These are phyloP conservation scores for Amphiprion percula DNA, from an alignment of 2,113 vertebrate species.

Conservation along the genomic window DNA sequence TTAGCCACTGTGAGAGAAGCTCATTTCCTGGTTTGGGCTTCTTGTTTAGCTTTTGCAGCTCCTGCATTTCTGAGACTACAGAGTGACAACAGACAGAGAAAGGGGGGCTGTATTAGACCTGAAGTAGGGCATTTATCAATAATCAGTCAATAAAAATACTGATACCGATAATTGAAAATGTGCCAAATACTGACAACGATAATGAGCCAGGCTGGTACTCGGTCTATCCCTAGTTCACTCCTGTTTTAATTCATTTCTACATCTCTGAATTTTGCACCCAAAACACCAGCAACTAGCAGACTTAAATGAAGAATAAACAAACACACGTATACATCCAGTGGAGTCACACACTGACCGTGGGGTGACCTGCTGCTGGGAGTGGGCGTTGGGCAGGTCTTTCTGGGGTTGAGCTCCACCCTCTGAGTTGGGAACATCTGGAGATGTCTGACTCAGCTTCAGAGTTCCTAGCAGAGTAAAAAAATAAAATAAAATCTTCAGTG, in stretches of 20 bases:
- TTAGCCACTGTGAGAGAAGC: too few relatives aligned
- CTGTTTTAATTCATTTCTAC: not conserved
- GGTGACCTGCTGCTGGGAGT: conserved; percentile 91
- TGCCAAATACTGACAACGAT: too few relatives aligned
- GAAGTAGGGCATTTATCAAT: too few relatives aligned
- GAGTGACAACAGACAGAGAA: too few relatives aligned
- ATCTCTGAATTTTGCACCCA: not conserved
- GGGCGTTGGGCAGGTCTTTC: conserved; percentile 89
- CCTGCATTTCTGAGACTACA: too few relatives aligned
- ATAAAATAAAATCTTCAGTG: conserved; percentile 11
- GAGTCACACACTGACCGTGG: conserved; percentile 74
- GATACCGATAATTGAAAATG: too few relatives aligned
- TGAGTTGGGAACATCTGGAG: conserved; percentile 88
- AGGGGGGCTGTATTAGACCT: too few relatives aligned
- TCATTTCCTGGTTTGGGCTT: too few relatives aligned
- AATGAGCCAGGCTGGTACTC: too few relatives aligned
- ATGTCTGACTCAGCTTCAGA: conserved; percentile 92
- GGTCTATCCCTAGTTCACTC: not conserved
- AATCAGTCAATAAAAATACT: too few relatives aligned
- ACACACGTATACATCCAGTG: not conserved
- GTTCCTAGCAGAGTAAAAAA: conserved; percentile 67
- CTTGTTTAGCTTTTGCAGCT: too few relatives aligned
- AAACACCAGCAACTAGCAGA: not conserved
- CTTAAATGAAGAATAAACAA: not conserved
- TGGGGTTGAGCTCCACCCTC: conserved; percentile 77